Evolutionary conservation across 2,888 invertebrate species (phyloP), one percentile per base, ranked within the genome.

Genomic region (Andrena bicolor): DNA sequence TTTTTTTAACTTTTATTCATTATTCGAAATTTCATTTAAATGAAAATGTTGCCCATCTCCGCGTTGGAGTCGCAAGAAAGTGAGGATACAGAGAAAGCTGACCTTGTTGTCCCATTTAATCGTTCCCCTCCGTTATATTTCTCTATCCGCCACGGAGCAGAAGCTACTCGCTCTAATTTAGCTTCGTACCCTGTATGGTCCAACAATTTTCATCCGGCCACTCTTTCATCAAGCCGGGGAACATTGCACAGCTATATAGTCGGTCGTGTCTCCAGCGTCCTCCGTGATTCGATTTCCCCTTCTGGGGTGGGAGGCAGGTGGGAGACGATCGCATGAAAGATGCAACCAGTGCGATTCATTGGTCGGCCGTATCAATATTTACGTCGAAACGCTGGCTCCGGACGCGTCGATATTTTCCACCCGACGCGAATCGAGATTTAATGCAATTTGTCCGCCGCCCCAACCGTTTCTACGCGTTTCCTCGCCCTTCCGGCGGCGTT

Each of bases 371-470:
- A 82, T 82, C 80, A 75, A 75, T 80, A 83, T 83, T 83, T 74
- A 69, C 80, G 72, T 53, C 32, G 26, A 58, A 76, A 16, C 28
- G 41, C 28, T 53, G 58, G 23, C 41, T 8, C 41, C n/a, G 30
- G 48, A 16, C 16, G 20, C 83, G 75, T 75, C 82, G 35, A 83
- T 79, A 82, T 80, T 82, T 76, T 71, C 73, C 72, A 35, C 58
- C 28, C 72, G 56, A 41, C 58, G 32, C 70, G 64, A 70, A 74
- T 73, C 28, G 78, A 74, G 82, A 85, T 84, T 84, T 84, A 85
- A 72, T 74, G 78, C 84, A 76, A 82, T 79, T 85, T 84, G 79
- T 74, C 53, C 41, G 80, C 60, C 64, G 68, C 16, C 30, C n/a
- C 30, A 28, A n/a, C 28, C 58, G 48, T 68, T 66, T 41, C 41